A percentile compares a stretch with the other conserved stretches of the same genome.
phyloP scores from a whole-genome alignment of 1,140 invertebrate species.

The Harpegnathos saltator region DNA sequence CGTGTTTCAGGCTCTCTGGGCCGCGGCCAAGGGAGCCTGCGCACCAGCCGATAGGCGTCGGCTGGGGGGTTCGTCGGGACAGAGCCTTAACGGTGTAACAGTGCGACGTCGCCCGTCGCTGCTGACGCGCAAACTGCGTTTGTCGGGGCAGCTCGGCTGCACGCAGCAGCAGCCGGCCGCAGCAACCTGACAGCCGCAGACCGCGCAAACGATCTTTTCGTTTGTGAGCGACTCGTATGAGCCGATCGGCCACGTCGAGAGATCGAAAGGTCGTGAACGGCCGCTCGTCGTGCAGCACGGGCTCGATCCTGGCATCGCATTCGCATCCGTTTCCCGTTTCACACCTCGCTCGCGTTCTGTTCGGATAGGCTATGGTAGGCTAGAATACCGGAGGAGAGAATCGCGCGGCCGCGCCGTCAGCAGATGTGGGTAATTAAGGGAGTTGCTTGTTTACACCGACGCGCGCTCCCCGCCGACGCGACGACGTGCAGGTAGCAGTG shows the following conservation, averaged over 20 bases:
- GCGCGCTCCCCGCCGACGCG: conserved; percentile 4
- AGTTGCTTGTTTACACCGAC: conserved; percentile 53
- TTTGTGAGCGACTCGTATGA: neutral
- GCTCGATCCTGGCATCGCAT: too few species aligned
- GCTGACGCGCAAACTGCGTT: conserved; percentile 70
- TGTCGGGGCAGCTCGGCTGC: neutral
- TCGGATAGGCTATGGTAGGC: neutral
- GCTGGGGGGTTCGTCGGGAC: conserved; percentile 69
- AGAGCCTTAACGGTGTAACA: conserved; percentile 67
- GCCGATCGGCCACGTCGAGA: neutral
- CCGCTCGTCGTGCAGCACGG: too few species aligned
- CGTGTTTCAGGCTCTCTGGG: conserved; percentile 66
- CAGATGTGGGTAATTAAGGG: conserved; percentile 55
- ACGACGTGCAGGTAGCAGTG: neutral
- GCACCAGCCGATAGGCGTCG: conserved; percentile 78
- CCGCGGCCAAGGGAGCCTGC: conserved; percentile 69
- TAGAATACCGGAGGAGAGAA: conserved; percentile 14
- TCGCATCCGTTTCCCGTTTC: too few species aligned
- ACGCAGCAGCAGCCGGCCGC: too few species aligned
- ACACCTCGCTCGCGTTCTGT: too few species aligned
- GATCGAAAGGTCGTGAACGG: too few species aligned
- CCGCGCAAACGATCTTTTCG: neutral
- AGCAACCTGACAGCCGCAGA: neutral
- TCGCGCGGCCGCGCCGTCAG: conserved; percentile 17
- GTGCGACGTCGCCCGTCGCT: conserved; percentile 78